Base-by-base conservation (phyloP, 2,888 invertebrate genomes). In the Corbicula japonica region DNA sequence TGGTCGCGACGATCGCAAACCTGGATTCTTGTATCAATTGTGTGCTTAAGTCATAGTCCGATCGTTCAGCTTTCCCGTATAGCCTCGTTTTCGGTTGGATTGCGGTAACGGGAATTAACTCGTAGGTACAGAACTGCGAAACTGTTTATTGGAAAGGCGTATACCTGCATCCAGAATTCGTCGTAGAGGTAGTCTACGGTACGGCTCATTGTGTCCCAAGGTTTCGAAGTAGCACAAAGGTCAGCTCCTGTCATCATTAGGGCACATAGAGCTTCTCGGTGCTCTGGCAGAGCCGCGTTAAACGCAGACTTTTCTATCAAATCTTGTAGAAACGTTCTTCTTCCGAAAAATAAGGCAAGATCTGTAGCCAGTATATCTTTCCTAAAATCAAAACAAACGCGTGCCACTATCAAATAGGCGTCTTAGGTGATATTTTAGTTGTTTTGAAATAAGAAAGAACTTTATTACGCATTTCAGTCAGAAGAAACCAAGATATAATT, bases 181-280 rank as follows among this genome's bases (percentile, higher is more conserved):
- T 89, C 88, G 76, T 89, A 90, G 28, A 91, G 72, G 21, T 61
- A 34, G 3, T 74, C 72, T 8, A 87, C 86, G 0, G 85, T 86
- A 28, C 60, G 35, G 26, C 66, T 35, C 75, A 90, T 89, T 4
- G 84, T 75, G 6, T 73, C 63, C 89, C 88, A 90, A 0, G 89
- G 86, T 78, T 91, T 91, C 26, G 84, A 66, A n/a, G 86, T 80
- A n/a, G 87, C 88, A 68, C 86, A 83, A 23, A 91, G 77, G 61
- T 91, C 91, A 32, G 87, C 85, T 0, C 77, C 89, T 0, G 91
- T 89, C 91, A 91, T 91, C 83, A 90, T 87, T 6, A 91, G 35
- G 2, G 66, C 63, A 12, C 66, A 44, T 4, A 83, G 46, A 21
- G 75, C 70, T n/a, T 62, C 44, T 23, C 71, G 75, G 62, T 80